Base-by-base conservation (phyloP, 1,140 invertebrate genomes). In the Ctenoplectra terminalis region DNA sequence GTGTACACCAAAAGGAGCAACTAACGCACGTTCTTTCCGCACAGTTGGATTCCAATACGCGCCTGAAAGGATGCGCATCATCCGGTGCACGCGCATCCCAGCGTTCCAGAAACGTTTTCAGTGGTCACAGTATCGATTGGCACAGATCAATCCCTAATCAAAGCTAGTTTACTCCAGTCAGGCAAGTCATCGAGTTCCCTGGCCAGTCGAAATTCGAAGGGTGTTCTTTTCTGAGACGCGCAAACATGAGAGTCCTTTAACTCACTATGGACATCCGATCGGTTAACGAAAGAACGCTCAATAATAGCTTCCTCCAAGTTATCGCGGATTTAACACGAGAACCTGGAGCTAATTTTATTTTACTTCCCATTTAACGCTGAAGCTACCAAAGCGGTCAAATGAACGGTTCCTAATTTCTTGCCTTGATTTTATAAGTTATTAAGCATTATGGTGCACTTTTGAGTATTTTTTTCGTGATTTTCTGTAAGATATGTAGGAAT, bases 231-330 rank as follows among this genome's bases (percentile, higher is more conserved):
- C 72, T 84, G 48, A 72, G 79, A 54, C 29, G 52, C 61, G 54
- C 9, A 56, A 60, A 70, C 26, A 26, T 66, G 58, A 83, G 71
- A 26, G 52, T 86, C 84, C 85, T 87, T 64, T 60, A 83, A 67
- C 56, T n/a, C 48, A 64, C 40, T 20, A 34, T n/a, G 82, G 69
- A 69, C n/a, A n/a, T 80, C 61, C 77, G 81, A 86, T 83, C 76
- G 37, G 52, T 74, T 81, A 71, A 79, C 75, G 80, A 78, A 86
- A 80, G 71, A 72, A 66, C 69, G 54, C 56, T 40, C 52, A 1
- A 15, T 17, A n/a, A n/a, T n/a, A n/a, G n/a, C n/a, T n/a, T n/a
- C n/a, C n/a, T n/a, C n/a, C n/a, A n/a, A n/a, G n/a, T n/a, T n/a
- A n/a, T n/a, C n/a, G n/a, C n/a, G n/a, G n/a, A n/a, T n/a, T n/a